Conservation (phyloP, 2,888 invertebrate genomes). For the Tenthredo mesomela region DNA sequence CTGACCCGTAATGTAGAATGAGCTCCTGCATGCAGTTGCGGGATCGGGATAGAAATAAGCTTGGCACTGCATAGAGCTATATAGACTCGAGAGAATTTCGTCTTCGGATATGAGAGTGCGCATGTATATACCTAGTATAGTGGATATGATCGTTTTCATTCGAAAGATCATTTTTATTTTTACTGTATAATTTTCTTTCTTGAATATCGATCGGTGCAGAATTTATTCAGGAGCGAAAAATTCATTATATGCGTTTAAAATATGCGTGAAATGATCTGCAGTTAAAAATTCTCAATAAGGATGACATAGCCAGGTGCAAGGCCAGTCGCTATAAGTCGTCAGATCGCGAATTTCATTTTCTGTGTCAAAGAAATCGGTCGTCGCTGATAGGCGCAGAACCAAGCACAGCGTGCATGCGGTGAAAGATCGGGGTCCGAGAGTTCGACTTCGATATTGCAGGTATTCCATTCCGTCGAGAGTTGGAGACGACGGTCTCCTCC, state of each 20-base stretch:
- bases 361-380: conserved; percentile 72
- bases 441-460: conserved; percentile 25
- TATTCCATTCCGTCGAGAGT: neutral
- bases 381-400: neutral
- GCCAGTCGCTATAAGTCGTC: neutral
- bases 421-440: conserved; percentile 19
- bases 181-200: neutral
- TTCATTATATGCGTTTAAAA: neutral
- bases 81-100: neutral
- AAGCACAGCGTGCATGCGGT: too few species aligned
- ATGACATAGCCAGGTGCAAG: neutral
- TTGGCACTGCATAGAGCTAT: neutral
- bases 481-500: conserved; percentile 12
- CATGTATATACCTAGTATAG: neutral
- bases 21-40: conserved; percentile 1
- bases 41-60: neutral
- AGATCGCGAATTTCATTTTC: conserved; percentile 66
- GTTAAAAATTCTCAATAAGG: neutral
- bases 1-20: neutral
- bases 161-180: neutral
- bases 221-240: neutral
- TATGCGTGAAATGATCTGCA: neutral
- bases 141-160: neutral
- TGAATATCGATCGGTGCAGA: too few species aligned
- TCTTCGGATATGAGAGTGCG: neutral